These are phyloP conservation scores for Girardia tigrina DNA, from an alignment of 2,888 invertebrate species.

Conservation along the genomic window DNA sequence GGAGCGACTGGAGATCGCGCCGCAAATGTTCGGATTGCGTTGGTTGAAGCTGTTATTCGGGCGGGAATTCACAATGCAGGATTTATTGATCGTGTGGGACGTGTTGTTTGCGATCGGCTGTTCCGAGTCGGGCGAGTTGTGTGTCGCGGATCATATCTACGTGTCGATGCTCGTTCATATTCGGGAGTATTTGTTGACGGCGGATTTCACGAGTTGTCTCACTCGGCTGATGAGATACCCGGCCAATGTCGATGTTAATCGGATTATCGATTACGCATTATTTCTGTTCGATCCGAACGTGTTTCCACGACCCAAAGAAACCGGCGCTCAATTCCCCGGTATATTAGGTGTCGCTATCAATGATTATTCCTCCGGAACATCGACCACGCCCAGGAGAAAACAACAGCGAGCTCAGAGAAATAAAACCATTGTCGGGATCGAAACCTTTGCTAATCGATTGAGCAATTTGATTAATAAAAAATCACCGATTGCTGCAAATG, in stretches of 20 bases:
- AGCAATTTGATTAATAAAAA: slow-evolving; percentile 8
- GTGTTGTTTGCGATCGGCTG: slow-evolving; percentile 61
- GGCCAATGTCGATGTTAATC: slow-evolving; percentile 56
- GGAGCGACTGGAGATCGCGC: slow-evolving; percentile 62
- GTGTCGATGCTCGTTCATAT: slow-evolving; percentile 66
- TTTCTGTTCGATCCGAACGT: slow-evolving; percentile 52
- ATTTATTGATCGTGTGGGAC: slow-evolving; percentile 67
- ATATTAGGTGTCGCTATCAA: too few relatives aligned
- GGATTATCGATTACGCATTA: slow-evolving; percentile 58
- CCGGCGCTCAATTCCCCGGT: background rate
- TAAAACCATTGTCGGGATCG: slow-evolving; percentile 20
- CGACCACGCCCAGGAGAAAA: background rate
- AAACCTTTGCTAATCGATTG: background rate
- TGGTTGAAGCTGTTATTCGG: slow-evolving; percentile 72
- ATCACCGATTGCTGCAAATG: background rate
- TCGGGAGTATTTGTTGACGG: slow-evolving; percentile 56
- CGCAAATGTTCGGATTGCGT: slow-evolving; percentile 71
- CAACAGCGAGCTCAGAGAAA: slow-evolving; percentile 21
- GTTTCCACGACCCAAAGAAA: slow-evolving; percentile 30
- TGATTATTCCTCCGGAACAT: background rate
- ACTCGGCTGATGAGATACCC: slow-evolving; percentile 61
- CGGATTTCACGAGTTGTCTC: slow-evolving; percentile 59
- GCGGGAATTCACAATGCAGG: slow-evolving; percentile 65
- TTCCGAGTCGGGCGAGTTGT: slow-evolving; percentile 48
- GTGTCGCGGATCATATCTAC: slow-evolving; percentile 59